These are phyloP conservation scores for Xestia xanthographa DNA, from an alignment of 2,888 invertebrate genomes.

Conservation along the genomic window DNA sequence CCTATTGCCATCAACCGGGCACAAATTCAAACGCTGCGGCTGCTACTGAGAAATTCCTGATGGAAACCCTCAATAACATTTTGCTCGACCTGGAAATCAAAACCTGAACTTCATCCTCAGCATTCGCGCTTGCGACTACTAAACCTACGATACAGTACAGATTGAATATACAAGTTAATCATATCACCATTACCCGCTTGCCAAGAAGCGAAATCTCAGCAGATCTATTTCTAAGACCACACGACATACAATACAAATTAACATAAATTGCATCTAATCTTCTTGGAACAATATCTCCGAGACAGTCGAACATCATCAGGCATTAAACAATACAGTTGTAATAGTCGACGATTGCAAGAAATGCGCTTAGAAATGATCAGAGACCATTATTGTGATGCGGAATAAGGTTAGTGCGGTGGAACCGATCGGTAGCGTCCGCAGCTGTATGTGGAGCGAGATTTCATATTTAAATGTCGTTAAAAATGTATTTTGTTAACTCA, in stretches of 20 bases:
- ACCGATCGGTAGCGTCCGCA: constrained; percentile 84
- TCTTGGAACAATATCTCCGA: constrained; percentile 63
- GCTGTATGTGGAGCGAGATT: constrained; percentile 71
- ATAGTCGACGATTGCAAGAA: constrained; percentile 78
- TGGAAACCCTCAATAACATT: too few relatives aligned
- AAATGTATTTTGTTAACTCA: not conserved
- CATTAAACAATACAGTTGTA: constrained; percentile 68
- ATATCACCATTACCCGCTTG: constrained; percentile 23
- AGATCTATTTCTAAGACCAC: constrained; percentile 44
- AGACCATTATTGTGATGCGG: constrained; percentile 87
- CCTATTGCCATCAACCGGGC: too few relatives aligned
- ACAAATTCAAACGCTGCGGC: too few relatives aligned
- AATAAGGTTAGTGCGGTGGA: constrained; percentile 87
- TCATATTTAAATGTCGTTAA: not conserved
- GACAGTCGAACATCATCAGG: constrained; percentile 66
- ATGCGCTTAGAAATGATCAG: constrained; percentile 85
- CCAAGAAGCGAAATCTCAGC: constrained; percentile 27
- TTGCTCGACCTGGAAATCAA: too few relatives aligned
- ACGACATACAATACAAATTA: constrained; percentile 60
- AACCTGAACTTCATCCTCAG: too few relatives aligned
- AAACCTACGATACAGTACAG: too few relatives aligned
- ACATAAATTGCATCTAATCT: constrained; percentile 65
- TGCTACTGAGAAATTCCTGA: too few relatives aligned
- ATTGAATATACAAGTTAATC: constrained; percentile 34
- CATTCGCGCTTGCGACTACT: too few relatives aligned